These are phyloP conservation scores for Danaus plexippus DNA, from an alignment of 1,140 invertebrate genomes.

Conservation along the genomic window DNA sequence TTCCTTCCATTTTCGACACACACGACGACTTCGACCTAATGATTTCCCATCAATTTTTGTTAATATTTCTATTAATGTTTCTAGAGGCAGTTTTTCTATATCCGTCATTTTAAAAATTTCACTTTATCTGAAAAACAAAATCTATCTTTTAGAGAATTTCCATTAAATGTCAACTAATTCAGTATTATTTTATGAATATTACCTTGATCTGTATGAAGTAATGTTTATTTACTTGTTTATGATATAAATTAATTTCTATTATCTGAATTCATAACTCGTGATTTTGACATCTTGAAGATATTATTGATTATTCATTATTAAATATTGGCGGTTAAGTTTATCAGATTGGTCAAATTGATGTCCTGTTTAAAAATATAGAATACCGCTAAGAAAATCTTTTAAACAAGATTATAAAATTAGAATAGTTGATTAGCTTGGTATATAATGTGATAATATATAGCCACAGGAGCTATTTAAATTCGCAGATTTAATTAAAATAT, in stretches of 20 bases:
- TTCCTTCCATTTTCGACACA: slow-evolving; percentile 52
- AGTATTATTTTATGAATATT: too few relatives aligned
- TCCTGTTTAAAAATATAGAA: too few relatives aligned
- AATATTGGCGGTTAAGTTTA: slow-evolving; percentile 7
- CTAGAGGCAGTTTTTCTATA: slow-evolving; percentile 44
- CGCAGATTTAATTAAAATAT: too few relatives aligned
- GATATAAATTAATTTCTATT: slow-evolving; percentile 16
- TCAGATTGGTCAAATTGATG: slow-evolving; percentile 9
- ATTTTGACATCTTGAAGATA: slow-evolving; percentile 33
- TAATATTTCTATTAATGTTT: slow-evolving; percentile 56
- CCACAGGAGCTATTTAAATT: too few relatives aligned
- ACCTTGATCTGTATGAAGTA: not conserved
- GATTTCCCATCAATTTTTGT: slow-evolving; percentile 41
- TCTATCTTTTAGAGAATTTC: too few relatives aligned
- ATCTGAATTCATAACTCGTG: slow-evolving; percentile 30
- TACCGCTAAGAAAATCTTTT: too few relatives aligned
- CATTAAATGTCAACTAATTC: too few relatives aligned
- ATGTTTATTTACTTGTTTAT: slow-evolving; percentile 19
- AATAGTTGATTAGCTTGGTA: too few relatives aligned
- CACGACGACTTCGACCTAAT: slow-evolving; percentile 44
- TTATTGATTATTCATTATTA: slow-evolving; percentile 1
- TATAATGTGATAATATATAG: too few relatives aligned
- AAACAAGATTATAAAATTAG: too few relatives aligned
- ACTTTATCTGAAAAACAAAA: too few relatives aligned
- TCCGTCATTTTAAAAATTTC: slow-evolving; percentile 13